Evolutionary conservation across 2,888 invertebrate species (phyloP).

Genomic region (Ophion ellenae): DNA sequence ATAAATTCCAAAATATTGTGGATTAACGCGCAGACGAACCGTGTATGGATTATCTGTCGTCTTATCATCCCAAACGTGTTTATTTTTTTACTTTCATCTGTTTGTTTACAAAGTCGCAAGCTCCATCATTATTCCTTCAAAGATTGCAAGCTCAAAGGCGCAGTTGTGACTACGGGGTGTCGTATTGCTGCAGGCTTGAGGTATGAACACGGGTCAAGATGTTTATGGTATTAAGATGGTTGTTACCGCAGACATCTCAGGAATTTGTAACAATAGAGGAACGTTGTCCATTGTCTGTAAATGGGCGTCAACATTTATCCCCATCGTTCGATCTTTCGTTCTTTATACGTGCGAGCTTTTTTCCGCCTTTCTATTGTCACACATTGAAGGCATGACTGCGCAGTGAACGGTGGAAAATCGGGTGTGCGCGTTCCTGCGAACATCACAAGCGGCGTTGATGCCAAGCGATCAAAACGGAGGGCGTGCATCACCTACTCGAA

Average conservation of each 20-base stretch:
- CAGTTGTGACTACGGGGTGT: not conserved
- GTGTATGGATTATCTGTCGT: not conserved
- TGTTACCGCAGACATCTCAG: constrained; percentile 53
- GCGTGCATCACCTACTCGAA: constrained; percentile 21
- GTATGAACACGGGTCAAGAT: not conserved
- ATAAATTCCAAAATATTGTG: not conserved
- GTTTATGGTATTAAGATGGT: constrained; percentile 64
- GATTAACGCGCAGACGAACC: not conserved
- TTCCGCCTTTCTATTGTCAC: not conserved
- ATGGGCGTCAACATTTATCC: constrained; percentile 26
- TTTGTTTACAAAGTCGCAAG: not conserved
- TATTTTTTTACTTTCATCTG: not conserved
- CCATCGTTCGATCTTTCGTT: constrained; percentile 17
- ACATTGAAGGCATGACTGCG: too few species aligned
- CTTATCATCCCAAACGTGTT: not conserved
- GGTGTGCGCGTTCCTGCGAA: too few species aligned
- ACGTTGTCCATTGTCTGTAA: not conserved
- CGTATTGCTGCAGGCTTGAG: not conserved
- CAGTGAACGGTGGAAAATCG: too few species aligned
- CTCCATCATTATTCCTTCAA: not conserved
- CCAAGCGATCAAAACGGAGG: constrained; percentile 5
- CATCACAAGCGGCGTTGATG: too few species aligned
- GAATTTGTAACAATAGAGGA: constrained; percentile 27
- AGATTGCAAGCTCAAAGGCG: not conserved
- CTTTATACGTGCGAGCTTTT: not conserved